Evolutionary conservation across 1,140 invertebrate species (phyloP).

Genomic region (Leptopilina boulardi): DNA sequence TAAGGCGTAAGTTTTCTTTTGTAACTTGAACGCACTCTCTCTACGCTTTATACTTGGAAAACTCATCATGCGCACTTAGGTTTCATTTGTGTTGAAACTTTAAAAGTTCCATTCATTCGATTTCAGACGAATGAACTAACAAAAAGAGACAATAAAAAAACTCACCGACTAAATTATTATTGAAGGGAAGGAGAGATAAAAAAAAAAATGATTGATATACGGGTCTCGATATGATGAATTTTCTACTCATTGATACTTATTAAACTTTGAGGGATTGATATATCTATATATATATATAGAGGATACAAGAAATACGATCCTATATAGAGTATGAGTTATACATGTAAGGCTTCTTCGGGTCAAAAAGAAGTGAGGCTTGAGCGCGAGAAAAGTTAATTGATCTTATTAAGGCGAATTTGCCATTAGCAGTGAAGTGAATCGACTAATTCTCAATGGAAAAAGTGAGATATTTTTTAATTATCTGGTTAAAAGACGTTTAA

Average conservation of each 20-base stretch:
- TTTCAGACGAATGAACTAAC: background rate
- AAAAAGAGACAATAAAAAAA: background rate
- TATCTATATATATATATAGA: background rate
- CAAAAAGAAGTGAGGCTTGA: conserved; percentile 6
- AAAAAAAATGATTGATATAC: background rate
- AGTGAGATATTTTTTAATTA: background rate
- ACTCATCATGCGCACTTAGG: conserved; percentile 17
- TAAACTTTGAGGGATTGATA: background rate
- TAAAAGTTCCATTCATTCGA: conserved; percentile 1
- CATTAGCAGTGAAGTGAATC: background rate
- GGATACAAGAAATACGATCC: background rate
- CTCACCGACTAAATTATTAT: background rate
- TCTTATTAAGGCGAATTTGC: conserved; percentile 22
- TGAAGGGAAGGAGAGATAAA: no score
- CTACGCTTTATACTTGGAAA: background rate
- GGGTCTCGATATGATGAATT: background rate
- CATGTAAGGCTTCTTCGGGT: background rate
- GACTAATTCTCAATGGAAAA: background rate
- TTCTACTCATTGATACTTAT: conserved; percentile 1
- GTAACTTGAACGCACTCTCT: conserved; percentile 3
- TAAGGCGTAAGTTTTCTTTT: conserved; percentile 15
- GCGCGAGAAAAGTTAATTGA: conserved; percentile 25
- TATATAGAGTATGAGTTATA: no score
- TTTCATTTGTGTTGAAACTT: conserved; percentile 8
- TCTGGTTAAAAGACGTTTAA: background rate